Base-by-base conservation (phyloP, 2,113 vertebrate species). In the Aleadryas rufinucha region DNA sequence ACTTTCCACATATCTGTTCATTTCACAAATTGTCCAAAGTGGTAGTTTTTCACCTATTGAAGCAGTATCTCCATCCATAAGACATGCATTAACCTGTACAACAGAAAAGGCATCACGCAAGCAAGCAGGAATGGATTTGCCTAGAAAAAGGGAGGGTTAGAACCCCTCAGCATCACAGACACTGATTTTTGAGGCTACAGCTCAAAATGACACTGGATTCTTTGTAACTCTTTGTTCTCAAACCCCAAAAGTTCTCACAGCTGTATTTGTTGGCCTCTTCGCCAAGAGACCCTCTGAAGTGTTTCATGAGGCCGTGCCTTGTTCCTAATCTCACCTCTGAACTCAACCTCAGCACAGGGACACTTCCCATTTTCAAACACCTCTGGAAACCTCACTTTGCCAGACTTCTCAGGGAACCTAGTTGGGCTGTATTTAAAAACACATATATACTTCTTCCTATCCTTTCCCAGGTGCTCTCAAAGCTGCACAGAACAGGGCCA, bases 281-380 rank as follows among this genome's bases (percentile, higher is more conserved):
- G 39, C n/a, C 23, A 64, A 64, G 22, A 69, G 17, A 84, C 18
- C 13, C 41, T 35, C 20, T 6, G 2, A 27, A 37, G 1, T 19
- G 10, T 47, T 83, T 50, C 42, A 54, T 10, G 18, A 30, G 24
- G 19, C 18, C 2, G 1, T 19, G 39, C 16, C 33, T 64, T 7
- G 7, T 9, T 84, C n/a, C 49, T 31, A 41, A 61, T 61, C 41
- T 69, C 44, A 44, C 1, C 1, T 37, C 56, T 64, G 69, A 89
- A 52, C 37, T 52, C 37, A 79, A 16, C 10, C 9, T 8, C 27
- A 39, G 63, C 0, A 0, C 30, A 76, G 57, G n/a, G 18, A 64
- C 42, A 33, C 26, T 71, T 84, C 42, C 31, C 42, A n/a, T 83
- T 61, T 87, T 70, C 71, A 77, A 77, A 61, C 26, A 16, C 31